Evolutionary conservation across 1,140 invertebrate species (phyloP).

Genomic region (Drosophila azteca): DNA sequence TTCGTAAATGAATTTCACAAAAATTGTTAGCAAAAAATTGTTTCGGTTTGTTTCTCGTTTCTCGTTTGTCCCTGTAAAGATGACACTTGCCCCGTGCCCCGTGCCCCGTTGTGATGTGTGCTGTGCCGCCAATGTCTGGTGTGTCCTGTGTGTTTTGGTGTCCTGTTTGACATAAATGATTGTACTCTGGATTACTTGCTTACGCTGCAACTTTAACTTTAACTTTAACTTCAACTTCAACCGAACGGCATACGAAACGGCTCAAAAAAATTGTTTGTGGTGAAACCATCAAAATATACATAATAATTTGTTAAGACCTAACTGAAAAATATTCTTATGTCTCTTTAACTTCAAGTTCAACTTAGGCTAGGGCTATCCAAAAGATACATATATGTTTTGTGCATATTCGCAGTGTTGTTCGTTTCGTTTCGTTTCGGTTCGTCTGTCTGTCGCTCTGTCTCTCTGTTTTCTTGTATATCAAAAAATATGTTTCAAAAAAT

Average conservation of each 20-base stretch:
- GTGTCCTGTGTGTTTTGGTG: slow-evolving; percentile 43
- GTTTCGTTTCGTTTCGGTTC: slow-evolving; percentile 1
- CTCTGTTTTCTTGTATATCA: slow-evolving; percentile 42
- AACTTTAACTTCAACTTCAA: slow-evolving; percentile 41
- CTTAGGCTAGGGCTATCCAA: slow-evolving; percentile 71
- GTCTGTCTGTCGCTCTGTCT: slow-evolving; percentile 22
- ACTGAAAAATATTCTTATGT: slow-evolving; percentile 4
- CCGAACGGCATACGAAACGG: slow-evolving; percentile 59
- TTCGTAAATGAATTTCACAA: slow-evolving; percentile 71
- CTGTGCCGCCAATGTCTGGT: slow-evolving; percentile 16
- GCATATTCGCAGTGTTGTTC: slow-evolving; percentile 60
- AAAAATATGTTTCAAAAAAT: slow-evolving; percentile 77
- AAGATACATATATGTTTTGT: slow-evolving; percentile 59
- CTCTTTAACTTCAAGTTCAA: slow-evolving; percentile 43
- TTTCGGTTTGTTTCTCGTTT: slow-evolving; percentile 24
- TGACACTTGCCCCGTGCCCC: slow-evolving; percentile 17
- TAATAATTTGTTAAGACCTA: slow-evolving; percentile 28
- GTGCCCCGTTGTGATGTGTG: slow-evolving; percentile 14
- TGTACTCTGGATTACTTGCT: slow-evolving; percentile 79
- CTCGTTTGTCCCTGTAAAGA: slow-evolving; percentile 62
- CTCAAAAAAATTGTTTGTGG: slow-evolving; percentile 46
- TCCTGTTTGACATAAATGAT: slow-evolving; percentile 80
- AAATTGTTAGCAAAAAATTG: slow-evolving; percentile 72
- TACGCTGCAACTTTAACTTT: slow-evolving; percentile 34
- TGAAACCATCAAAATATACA: slow-evolving; percentile 76